Conservation (phyloP, 2,113 vertebrate species). For the Anolis sagrei region DNA sequence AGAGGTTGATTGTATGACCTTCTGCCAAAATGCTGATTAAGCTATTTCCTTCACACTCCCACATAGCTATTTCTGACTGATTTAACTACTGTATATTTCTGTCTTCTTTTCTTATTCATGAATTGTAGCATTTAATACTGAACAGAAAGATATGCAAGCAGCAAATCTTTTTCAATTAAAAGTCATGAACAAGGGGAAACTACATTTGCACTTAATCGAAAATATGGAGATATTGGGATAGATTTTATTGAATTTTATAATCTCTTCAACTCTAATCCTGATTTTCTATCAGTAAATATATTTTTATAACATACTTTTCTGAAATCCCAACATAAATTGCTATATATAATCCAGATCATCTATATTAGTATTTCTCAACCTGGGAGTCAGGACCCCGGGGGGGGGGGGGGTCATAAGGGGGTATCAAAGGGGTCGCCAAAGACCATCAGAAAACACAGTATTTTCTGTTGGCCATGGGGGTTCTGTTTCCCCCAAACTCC, state of each 20-base stretch:
- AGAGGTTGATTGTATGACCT: slow-evolving; percentile 35
- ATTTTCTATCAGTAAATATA: not conserved
- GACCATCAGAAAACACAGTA: too few relatives aligned
- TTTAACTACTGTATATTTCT: slow-evolving; percentile 5
- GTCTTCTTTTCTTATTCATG: not conserved
- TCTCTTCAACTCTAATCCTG: not conserved
- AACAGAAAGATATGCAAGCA: not conserved
- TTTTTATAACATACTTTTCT: not conserved
- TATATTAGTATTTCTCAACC: too few relatives aligned
- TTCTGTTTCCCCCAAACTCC: too few relatives aligned
- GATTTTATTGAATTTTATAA: slow-evolving; percentile 22
- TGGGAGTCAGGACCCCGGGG: too few relatives aligned
- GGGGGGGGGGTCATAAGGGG: too few relatives aligned
- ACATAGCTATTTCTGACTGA: fast-evolving
- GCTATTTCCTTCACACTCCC: slow-evolving; percentile 35
- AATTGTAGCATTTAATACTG: not conserved
- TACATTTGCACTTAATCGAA: not conserved
- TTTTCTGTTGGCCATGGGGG: too few relatives aligned
- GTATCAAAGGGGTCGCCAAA: too few relatives aligned
- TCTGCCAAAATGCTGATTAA: slow-evolving; percentile 52
- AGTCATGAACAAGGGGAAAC: not conserved
- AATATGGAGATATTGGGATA: too few relatives aligned
- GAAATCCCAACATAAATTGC: not conserved
- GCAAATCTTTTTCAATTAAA: not conserved
- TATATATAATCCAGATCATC: not conserved